Evolutionary conservation across 2,113 vertebrate species (phyloP).

Genomic region (Holacanthus passer): DNA sequence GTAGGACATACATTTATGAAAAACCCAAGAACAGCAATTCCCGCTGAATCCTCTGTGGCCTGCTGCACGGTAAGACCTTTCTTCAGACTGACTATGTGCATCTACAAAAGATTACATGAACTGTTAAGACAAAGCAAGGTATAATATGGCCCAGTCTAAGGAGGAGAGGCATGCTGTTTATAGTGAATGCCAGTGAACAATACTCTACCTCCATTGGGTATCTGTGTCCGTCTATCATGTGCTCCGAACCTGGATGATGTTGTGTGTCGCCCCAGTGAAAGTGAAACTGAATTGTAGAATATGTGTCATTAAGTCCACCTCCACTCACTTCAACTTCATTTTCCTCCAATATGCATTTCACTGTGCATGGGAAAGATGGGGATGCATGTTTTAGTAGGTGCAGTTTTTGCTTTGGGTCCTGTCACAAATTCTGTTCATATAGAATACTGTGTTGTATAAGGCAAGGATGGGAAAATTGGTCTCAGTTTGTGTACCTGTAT

Average conservation of each 20-base stretch:
- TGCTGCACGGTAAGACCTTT: slow-evolving; percentile 40
- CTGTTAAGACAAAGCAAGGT: neutral
- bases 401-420: neutral
- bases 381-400: neutral
- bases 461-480: neutral
- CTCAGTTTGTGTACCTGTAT: slow-evolving; percentile 65
- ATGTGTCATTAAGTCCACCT: slow-evolving; percentile 73
- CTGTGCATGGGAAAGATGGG: slow-evolving; percentile 42
- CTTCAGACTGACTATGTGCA: slow-evolving; percentile 81
- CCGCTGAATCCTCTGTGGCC: slow-evolving; percentile 44
- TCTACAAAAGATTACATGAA: slow-evolving; percentile 51
- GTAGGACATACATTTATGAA: slow-evolving; percentile 71
- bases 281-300: slow-evolving; percentile 77
- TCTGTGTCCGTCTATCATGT: slow-evolving; percentile 69
- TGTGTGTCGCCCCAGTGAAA: slow-evolving; percentile 81
- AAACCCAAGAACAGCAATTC: slow-evolving; percentile 78
- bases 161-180: neutral
- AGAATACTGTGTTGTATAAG: neutral
- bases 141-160: no score
- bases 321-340: slow-evolving; percentile 66
- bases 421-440: neutral
- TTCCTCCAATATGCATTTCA: slow-evolving; percentile 48
- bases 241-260: slow-evolving; percentile 77
- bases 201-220: slow-evolving; percentile 82
- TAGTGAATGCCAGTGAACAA: neutral